These are phyloP conservation scores for Onychorhynchus coronatus DNA, from an alignment of 2,113 vertebrate genomes.

Conservation along the genomic window DNA sequence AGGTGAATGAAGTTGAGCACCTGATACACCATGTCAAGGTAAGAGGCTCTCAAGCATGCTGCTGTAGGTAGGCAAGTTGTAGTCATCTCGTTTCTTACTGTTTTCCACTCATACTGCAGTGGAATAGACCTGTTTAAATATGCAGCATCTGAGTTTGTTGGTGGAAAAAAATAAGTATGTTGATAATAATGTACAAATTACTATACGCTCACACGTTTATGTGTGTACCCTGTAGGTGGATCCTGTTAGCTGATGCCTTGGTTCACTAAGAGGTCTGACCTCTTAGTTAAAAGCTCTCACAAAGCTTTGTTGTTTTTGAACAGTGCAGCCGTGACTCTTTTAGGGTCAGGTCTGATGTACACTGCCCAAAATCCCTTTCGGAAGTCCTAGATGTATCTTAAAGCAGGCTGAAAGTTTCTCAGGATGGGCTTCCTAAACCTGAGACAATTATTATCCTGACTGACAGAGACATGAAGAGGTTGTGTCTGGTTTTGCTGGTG, in stretches of 20 bases:
- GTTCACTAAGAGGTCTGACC: background rate
- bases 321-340: background rate
- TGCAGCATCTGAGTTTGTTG: background rate
- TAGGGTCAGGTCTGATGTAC: background rate
- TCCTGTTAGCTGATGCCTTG: background rate
- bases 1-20: constrained; percentile 90
- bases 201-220: background rate
- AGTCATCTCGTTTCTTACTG: background rate
- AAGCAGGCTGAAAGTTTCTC: background rate
- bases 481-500: background rate
- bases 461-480: background rate
- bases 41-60: constrained; percentile 48
- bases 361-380: background rate
- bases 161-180: background rate
- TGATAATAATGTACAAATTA: background rate
- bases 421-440: background rate
- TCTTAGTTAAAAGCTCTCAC: background rate
- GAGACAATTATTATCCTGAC: background rate
- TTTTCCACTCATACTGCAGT: background rate
- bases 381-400: background rate
- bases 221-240: background rate
- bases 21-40: constrained; percentile 90
- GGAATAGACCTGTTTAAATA: background rate
- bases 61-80: background rate
- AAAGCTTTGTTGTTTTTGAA: background rate